phyloP scores from a whole-genome alignment of 2,797 vertebrate species.

The Rhinophrynus dorsalis region DNA sequence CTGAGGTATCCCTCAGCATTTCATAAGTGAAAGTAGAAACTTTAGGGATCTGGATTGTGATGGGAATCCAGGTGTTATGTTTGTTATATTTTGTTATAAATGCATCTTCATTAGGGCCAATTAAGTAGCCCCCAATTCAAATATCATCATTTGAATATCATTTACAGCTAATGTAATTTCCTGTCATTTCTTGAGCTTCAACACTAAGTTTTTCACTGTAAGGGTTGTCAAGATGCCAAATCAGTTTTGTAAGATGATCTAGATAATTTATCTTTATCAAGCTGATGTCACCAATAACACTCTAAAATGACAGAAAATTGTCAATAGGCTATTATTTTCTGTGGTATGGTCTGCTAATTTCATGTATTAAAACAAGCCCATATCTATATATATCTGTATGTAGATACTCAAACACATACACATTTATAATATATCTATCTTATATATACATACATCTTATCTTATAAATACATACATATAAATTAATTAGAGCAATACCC shows the following conservation, averaged over 20 bases:
- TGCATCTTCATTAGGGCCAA: neutral
- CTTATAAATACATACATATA: no score
- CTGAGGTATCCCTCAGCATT: no score
- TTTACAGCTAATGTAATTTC: slow-evolving; percentile 37
- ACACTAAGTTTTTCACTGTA: slow-evolving; percentile 13
- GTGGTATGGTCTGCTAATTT: neutral
- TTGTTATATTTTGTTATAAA: neutral
- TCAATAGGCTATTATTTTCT: neutral
- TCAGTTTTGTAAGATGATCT: slow-evolving; percentile 22
- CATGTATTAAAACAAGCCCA: neutral
- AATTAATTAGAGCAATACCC: no score
- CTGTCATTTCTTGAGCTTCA: slow-evolving; percentile 28
- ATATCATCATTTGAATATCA: slow-evolving; percentile 42
- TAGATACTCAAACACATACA: no score
- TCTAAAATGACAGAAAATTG: slow-evolving; percentile 16
- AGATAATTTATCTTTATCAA: slow-evolving; percentile 46
- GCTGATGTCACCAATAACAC: slow-evolving; percentile 27
- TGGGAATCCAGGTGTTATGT: no score
- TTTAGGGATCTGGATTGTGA: no score
- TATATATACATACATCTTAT: no score
- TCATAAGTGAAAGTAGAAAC: no score
- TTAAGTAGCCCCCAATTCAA: slow-evolving; percentile 17
- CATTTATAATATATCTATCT: no score
- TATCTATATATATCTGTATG: no score
- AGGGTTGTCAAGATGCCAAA: slow-evolving; percentile 43